These are phyloP conservation scores for Eustalomyia histrio DNA, from an alignment of 2,888 invertebrate genomes.

Conservation along the genomic window DNA sequence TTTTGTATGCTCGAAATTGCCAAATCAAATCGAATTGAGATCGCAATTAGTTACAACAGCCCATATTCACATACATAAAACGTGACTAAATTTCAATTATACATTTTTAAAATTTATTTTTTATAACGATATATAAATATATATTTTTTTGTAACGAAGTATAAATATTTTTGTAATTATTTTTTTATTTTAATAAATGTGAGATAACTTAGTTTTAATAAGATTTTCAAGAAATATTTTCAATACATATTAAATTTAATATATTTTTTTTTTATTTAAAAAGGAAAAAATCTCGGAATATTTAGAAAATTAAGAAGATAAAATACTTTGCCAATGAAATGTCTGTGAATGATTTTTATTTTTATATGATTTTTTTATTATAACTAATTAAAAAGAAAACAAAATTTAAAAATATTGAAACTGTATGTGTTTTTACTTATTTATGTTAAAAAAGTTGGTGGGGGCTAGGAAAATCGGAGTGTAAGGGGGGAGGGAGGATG, in stretches of 20 bases:
- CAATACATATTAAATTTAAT: conserved; percentile 13
- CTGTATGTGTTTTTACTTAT: conserved; percentile 23
- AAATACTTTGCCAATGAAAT: conserved; percentile 30
- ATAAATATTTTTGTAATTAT: conserved; percentile 7
- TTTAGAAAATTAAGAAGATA: conserved; percentile 22
- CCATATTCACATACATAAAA: not conserved
- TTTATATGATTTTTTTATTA: conserved; percentile 30
- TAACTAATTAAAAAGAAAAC: conserved; percentile 20
- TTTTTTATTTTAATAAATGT: conserved; percentile 1
- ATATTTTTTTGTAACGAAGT: not conserved
- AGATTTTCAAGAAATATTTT: conserved; percentile 20
- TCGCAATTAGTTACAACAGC: conserved; percentile 4
- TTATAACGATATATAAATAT: not conserved
- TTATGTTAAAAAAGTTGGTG: not conserved
- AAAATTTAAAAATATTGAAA: not conserved
- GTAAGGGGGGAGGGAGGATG: not conserved
- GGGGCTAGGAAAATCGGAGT: not conserved
- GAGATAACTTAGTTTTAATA: conserved; percentile 2
- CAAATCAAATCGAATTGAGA: not conserved
- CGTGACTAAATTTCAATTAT: not conserved
- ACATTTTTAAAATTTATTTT: not conserved
- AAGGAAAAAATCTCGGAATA: not conserved
- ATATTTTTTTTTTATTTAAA: not conserved
- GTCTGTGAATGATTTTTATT: conserved; percentile 34
- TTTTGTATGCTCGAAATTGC: not conserved